Evolutionary conservation across 2,113 vertebrate genomes (phyloP), one percentile per base, ranked within the genome.

Genomic region (Urocitellus parryii): DNA sequence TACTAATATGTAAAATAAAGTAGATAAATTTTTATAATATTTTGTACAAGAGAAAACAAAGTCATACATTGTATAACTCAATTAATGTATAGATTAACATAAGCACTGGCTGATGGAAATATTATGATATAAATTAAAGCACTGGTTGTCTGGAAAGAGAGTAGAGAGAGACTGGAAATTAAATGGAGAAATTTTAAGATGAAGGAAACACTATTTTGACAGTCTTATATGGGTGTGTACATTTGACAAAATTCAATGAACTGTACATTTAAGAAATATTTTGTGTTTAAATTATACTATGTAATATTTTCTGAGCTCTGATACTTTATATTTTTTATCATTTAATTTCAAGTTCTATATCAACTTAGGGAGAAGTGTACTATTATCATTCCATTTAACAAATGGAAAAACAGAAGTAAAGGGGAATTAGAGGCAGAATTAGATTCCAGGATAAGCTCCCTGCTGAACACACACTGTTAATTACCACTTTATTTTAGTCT

Each of bases 401-500:
- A 86, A 63, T 73, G 85, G 79, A 45, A 90, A 76, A 76, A 56
- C 16, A 86, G 16, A 67, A 77, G 34, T 80, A 74, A 65, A 85
- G 12, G 76, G 73, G 58, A 29, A 45, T 77, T 48, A 42, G 58
- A 87, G 34, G 10, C 39, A 95, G 73, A 96, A 76, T 18, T 87
- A 25, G 70, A 93, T 90, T 90, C n/a, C 12, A 77, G 14, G 48
- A 53, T 72, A 65, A 91, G 32, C 10, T 90, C 2, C 42, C 51
- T 78, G 61, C 42, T 91, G 8, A 78, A 77, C 25, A 53, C 24
- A 17, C 73, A 85, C 39, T 74, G 39, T 78, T 89, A 84, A 48
- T 48, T 63, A 88, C 34, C 39, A 61, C 9, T 80, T 12, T 73
- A 48, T 93, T 94, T 93, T 88, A 92, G 79, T 85, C 88, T 93